These are phyloP conservation scores for Teinopalpus imperialis DNA, from an alignment of 2,888 invertebrate genomes.

Conservation along the genomic window DNA sequence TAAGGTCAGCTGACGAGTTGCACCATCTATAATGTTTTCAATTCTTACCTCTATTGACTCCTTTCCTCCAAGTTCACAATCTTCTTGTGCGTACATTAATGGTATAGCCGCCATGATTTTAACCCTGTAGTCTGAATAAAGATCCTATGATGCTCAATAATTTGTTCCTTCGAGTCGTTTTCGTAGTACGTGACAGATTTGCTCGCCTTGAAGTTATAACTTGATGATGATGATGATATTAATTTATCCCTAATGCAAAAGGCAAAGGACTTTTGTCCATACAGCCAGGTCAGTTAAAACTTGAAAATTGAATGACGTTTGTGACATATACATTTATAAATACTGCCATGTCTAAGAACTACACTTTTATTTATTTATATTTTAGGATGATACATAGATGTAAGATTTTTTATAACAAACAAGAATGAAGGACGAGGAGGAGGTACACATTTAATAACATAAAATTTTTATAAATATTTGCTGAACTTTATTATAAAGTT, in stretches of 20 bases:
- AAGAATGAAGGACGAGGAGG: too few species aligned
- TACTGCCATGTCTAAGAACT: constrained; percentile 9
- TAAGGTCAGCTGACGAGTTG: constrained; percentile 23
- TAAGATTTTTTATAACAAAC: too few species aligned
- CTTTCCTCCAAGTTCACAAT: constrained; percentile 86
- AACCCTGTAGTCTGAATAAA: constrained; percentile 20
- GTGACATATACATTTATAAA: constrained; percentile 1
- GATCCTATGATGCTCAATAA: constrained; percentile 5
- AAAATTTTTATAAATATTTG: too few species aligned
- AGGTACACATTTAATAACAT: too few species aligned
- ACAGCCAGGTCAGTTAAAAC: too few species aligned
- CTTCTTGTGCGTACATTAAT: constrained; percentile 84
- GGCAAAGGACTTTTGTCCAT: too few species aligned
- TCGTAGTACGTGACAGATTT: constrained; percentile 16
- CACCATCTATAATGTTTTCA: constrained; percentile 3
- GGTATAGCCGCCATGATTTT: constrained; percentile 77
- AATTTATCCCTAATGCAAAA: too few species aligned
- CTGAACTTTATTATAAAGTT: too few species aligned
- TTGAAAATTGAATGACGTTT: constrained; percentile 17
- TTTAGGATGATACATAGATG: too few species aligned
- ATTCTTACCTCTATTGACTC: constrained; percentile 71
- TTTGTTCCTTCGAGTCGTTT: constrained; percentile 17
- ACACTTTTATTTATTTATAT: too few species aligned
- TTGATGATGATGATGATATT: too few species aligned
- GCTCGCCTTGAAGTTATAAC: too few species aligned